A percentile compares a stretch with the other conserved stretches of the same genome.
phyloP scores from a whole-genome alignment of 2,113 vertebrate genomes.

The Chamaea fasciata region DNA sequence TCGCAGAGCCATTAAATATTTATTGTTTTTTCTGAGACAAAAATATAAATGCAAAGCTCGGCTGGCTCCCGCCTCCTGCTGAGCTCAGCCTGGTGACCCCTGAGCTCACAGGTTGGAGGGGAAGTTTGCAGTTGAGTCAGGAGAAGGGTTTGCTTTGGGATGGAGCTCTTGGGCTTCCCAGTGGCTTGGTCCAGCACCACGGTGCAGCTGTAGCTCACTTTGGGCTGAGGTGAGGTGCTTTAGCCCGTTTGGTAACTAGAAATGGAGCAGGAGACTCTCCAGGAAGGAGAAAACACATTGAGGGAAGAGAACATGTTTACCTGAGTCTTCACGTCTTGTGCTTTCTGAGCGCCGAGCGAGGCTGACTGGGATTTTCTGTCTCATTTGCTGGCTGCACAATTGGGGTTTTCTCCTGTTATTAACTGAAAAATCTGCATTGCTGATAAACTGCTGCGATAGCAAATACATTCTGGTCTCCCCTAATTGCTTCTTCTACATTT shows the following conservation, averaged over 20 bases:
- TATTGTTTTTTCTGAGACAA: background rate
- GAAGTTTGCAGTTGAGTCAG: background rate
- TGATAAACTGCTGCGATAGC: background rate
- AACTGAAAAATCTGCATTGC: background rate
- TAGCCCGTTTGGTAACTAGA: background rate
- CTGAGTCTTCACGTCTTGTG: background rate
- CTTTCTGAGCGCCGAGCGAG: accelerated
- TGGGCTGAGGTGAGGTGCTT: background rate
- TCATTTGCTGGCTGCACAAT: background rate
- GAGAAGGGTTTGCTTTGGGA: background rate
- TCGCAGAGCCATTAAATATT: background rate
- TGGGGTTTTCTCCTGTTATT: background rate
- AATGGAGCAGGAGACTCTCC: background rate
- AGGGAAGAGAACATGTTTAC: background rate
- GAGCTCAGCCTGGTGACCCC: background rate
- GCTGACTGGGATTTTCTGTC: background rate
- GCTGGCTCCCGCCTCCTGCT: background rate
- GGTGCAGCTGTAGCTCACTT: background rate
- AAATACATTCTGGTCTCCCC: background rate
- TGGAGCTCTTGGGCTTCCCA: background rate
- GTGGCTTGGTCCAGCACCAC: accelerated
- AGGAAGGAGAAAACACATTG: background rate
- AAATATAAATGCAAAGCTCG: background rate
- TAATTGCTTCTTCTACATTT: conserved; percentile 22
- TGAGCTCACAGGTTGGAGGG: background rate